A percentile compares a stretch with the other conserved stretches of the same genome.
These are phyloP conservation scores for Cladorhizidae sp. DNA, from an alignment of 37 sponge, comb jelly and placozoan genomes.

Conservation along the genomic window DNA sequence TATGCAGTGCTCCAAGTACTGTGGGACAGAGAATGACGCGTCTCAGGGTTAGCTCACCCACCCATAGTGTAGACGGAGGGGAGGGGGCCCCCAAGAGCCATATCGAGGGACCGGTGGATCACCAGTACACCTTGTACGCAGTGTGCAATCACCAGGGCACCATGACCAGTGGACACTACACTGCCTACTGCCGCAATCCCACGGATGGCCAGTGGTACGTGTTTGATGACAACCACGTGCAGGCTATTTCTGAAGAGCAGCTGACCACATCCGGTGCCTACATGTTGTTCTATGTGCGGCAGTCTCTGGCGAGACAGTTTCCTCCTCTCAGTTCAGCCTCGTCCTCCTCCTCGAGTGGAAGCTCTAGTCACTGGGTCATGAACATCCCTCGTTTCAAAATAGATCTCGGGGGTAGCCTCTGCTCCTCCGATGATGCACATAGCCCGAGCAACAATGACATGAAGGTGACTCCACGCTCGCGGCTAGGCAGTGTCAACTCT, in stretches of 20 bases:
- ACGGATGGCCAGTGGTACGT: slow-evolving; percentile 69
- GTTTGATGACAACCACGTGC: slow-evolving; percentile 77
- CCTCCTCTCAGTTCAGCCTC: slow-evolving; percentile 32
- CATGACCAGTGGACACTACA: slow-evolving; percentile 90
- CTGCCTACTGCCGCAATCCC: slow-evolving; percentile 79
- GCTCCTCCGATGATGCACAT: not conserved
- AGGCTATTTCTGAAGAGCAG: slow-evolving; percentile 52
- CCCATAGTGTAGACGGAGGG: slow-evolving; percentile 3
- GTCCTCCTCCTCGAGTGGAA: slow-evolving; percentile 15
- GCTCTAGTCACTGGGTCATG: slow-evolving; percentile 53
- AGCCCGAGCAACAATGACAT: not conserved
- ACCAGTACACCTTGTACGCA: slow-evolving; percentile 86
- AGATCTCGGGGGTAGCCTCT: slow-evolving; percentile 10
- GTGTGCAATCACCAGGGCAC: slow-evolving; percentile 88
- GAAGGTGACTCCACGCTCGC: not conserved
- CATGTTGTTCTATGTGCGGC: slow-evolving; percentile 84
- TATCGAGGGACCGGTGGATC: slow-evolving; percentile 11
- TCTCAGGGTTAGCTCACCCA: not conserved
- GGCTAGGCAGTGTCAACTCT: slow-evolving; percentile 17
- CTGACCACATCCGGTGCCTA: slow-evolving; percentile 76
- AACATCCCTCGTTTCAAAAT: slow-evolving; percentile 48
- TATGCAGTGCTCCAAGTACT: slow-evolving; percentile 39
- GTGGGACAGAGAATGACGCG: not conserved
- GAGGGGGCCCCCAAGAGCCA: not conserved
- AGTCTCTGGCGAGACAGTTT: slow-evolving; percentile 10